Evolutionary conservation across 2,113 vertebrate species (phyloP), one percentile per base, ranked within the genome.

Genomic region (Polyodon spathula): DNA sequence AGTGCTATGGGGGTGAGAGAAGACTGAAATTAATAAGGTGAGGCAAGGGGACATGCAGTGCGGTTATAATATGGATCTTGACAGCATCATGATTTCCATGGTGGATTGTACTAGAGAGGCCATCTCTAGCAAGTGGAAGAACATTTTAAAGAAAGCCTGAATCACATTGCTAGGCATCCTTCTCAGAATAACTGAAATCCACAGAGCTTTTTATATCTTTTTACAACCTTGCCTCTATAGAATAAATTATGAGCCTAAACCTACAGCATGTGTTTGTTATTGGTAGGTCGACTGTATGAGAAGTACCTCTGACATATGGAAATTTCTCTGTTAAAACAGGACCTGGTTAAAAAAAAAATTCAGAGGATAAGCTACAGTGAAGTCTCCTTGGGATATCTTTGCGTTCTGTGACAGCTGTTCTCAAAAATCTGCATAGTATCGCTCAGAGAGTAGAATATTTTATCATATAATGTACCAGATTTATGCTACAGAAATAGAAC

Each of bases 321-420:
- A 27, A 54, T 17, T 54, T 54, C 16, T 8, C 53, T 6, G 53
- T 54, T 54, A 54, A 54, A 14, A 54, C 53, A 54, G 53, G 16
- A 54, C 6, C 53, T n/a, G n/a, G n/a, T n/a, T n/a, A 17, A 16
- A 7, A 16, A 54, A 4, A 50, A 54, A 54, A 54, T 16, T 54
- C 53, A 17, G 16, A 16, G 53, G 53, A 54, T 14, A 54, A 37
- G 53, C 12, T 54, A 37, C 37, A 37, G 6, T 15, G 37, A 54
- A 8, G 16, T 16, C n/a, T 54, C 16, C 15, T 12, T 54, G 53
- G 37, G 53, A 54, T 17, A 54, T 54, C 53, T 37, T 16, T 37
- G n/a, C 53, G 5, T 54, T 54, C 12, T 54, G 53, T 54, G 53
- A 54, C 53, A 54, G 53, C 53, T 17, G 53, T 54, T 54, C 15